Conservation (phyloP, 2,888 invertebrate genomes). For the Pristionchus entomophagus region DNA sequence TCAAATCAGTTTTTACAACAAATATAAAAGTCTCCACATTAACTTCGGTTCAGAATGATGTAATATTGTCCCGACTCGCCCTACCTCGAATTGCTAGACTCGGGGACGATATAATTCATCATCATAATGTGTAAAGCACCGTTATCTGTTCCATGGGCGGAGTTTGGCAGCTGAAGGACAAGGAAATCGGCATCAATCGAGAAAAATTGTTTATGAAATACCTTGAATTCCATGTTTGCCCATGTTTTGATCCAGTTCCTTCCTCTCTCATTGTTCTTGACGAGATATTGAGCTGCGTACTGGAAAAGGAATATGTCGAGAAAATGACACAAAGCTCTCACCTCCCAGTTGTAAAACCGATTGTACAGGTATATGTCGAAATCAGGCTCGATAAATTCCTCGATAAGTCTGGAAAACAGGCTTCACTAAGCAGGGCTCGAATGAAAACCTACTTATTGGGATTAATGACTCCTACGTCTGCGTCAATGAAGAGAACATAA, state of each 20-base stretch:
- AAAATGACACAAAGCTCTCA: background rate
- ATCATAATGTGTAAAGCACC: background rate
- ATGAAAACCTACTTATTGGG: background rate
- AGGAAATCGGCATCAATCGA: too few species aligned
- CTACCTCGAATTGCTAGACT: too few species aligned
- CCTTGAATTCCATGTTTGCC: background rate
- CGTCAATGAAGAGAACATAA: background rate
- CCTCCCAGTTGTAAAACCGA: conserved; percentile 6
- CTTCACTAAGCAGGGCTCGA: background rate
- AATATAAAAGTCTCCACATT: too few species aligned
- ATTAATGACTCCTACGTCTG: conserved; percentile 21
- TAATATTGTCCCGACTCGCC: too few species aligned
- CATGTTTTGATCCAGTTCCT: background rate
- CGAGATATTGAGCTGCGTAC: background rate
- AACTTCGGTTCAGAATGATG: too few species aligned
- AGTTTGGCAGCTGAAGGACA: too few species aligned
- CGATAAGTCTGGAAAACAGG: background rate
- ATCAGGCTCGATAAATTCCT: background rate
- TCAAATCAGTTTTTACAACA: too few species aligned
- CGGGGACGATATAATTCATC: too few species aligned
- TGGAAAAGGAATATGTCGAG: background rate
- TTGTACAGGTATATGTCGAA: conserved; percentile 24
- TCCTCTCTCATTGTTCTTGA: background rate
- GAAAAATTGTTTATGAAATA: background rate
- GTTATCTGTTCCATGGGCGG: background rate